Conservation (phyloP, 1,140 invertebrate genomes). For the Teleopsis dalmanni region DNA sequence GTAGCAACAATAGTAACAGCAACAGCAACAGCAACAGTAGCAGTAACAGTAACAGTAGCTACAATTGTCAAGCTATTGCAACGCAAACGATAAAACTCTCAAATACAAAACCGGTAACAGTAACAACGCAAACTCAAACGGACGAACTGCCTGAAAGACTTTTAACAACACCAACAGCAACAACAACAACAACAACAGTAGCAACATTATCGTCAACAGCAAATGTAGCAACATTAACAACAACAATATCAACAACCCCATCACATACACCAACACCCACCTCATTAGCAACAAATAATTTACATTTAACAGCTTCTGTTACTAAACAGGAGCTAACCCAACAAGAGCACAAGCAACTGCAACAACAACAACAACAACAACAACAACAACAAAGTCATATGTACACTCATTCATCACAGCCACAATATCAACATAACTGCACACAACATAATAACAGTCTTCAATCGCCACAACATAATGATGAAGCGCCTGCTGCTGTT, state of each 20-base stretch:
- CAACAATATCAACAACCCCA: conserved; percentile 5
- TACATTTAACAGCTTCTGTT: background rate
- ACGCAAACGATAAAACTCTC: conserved; percentile 8
- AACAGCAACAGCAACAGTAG: conserved; percentile 10
- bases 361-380: background rate
- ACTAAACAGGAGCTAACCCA: background rate
- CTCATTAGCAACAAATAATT: conserved; percentile 3
- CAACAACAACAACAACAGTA: conserved; percentile 14
- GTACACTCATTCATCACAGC: background rate
- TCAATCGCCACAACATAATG: conserved; percentile 7
- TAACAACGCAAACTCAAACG: conserved; percentile 30
- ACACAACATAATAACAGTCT: background rate
- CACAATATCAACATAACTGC: conserved; percentile 2
- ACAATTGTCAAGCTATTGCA: conserved; percentile 6
- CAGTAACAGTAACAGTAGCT: conserved; percentile 8
- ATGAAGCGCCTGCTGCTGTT: conserved; percentile 37
- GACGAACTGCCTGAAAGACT: conserved; percentile 20
- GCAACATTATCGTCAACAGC: conserved; percentile 1
- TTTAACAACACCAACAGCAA: conserved; percentile 9
- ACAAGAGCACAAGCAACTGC: background rate
- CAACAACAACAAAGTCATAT: conserved; percentile 11
- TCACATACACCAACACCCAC: background rate
- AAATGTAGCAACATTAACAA: background rate
- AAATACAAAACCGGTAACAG: conserved; percentile 2
- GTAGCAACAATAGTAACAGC: conserved; percentile 16